Base-by-base conservation (phyloP, 2,888 invertebrate genomes). In the Bellardia pandia region DNA sequence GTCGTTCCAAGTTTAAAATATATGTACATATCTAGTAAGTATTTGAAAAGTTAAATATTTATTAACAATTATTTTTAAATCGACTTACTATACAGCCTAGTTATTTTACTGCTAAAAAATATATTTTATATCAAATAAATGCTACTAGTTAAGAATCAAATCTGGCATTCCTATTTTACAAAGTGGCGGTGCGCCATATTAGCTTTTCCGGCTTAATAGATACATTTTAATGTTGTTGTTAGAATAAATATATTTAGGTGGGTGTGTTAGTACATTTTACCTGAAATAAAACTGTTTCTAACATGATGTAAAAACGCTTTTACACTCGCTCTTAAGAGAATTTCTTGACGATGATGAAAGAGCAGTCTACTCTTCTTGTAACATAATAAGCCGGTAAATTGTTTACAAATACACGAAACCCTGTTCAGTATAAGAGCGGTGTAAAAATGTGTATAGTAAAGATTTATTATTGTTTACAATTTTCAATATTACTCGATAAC, bases 341-440 rank as follows among this genome's bases (percentile, higher is more conserved):
- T 1, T 8, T 33, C 14, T 23, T 40, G 9, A 33, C 1, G 23
- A 13, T 53, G 7, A 23, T 13, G 3, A 72, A 9, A 72, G 16
- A 30, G 58, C 62, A 66, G 23, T 37, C n/a, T 37, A 3, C 62
- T 75, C 74, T 81, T 81, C 16, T n/a, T 9, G 7, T 14, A 14
- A 23, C 40, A 56, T 13, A 42, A 68, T 30, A 42, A 77, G 42
- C 84, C 84, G 84, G 84, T 14, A 30, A 77, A 62, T 40, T 0
- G 9, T 45, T 42, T 45, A 72, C 2, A 2, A 66, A 66, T 66
- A 9, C 42, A 14, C 13, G 8, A 33, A 48, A 11, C 33, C 33
- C 37, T 13, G 14, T n/a, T 9, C 60, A 60, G 60, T 60, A 33
- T 60, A 33, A 33, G 33, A 60, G 60, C 14, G 23, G 33, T 30